phyloP scores from a whole-genome alignment of 1,140 invertebrate genomes.

The Saccostrea cuccullata region DNA sequence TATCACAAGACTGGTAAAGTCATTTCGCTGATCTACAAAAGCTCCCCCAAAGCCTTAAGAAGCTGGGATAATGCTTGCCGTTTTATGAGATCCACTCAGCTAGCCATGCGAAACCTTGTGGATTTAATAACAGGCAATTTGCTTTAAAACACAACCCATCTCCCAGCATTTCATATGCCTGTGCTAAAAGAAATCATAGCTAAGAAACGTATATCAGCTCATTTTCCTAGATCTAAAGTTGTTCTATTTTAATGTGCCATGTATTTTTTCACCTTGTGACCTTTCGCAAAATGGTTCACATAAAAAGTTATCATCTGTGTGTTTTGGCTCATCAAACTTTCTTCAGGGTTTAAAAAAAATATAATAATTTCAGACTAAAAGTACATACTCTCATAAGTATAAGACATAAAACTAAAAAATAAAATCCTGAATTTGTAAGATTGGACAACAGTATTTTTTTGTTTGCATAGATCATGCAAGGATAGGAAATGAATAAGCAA shows the following conservation, averaged over 20 bases:
- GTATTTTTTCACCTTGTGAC: conserved; percentile 37
- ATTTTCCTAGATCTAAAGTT: conserved; percentile 28
- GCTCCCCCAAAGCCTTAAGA: conserved; percentile 30
- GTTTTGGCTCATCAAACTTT: conserved; percentile 14
- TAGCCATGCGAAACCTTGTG: conserved; percentile 38
- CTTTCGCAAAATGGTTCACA: conserved; percentile 19
- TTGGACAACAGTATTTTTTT: background rate
- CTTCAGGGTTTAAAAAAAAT: background rate
- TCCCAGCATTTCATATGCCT: conserved; percentile 27
- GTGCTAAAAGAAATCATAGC: conserved; percentile 27
- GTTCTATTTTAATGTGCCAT: conserved; percentile 35
- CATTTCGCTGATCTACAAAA: conserved; percentile 34
- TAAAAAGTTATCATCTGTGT: conserved; percentile 28
- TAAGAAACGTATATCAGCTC: conserved; percentile 4
- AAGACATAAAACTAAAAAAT: background rate
- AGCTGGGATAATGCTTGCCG: background rate
- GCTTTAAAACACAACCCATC: conserved; percentile 37
- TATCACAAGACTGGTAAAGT: conserved; percentile 31
- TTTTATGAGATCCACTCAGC: conserved; percentile 36
- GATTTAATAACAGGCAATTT: conserved; percentile 37
- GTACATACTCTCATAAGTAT: background rate
- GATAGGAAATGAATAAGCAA: conserved; percentile 3
- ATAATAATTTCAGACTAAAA: background rate
- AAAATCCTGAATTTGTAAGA: background rate
- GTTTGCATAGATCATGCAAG: background rate